These are phyloP conservation scores for Dione juno DNA, from an alignment of 2,888 invertebrate species.

Conservation along the genomic window DNA sequence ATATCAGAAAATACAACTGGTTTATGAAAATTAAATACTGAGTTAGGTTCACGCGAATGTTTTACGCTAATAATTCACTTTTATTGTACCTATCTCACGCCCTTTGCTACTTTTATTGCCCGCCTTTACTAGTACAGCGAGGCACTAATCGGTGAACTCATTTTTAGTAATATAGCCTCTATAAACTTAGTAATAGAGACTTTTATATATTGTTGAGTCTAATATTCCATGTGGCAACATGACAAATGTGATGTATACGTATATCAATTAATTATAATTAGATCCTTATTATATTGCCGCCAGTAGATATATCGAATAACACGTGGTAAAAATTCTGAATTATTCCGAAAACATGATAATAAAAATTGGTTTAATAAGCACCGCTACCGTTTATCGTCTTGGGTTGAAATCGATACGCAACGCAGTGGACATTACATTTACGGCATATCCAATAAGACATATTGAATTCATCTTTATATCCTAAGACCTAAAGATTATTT, in stretches of 20 bases:
- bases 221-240: conserved; percentile 36
- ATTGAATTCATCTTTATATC: conserved; percentile 37
- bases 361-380: conserved; percentile 45
- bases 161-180: conserved; percentile 34
- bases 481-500: conserved; percentile 32
- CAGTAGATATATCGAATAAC: conserved; percentile 31
- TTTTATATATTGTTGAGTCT: conserved; percentile 25
- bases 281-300: conserved; percentile 29
- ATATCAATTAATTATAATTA: conserved; percentile 44
- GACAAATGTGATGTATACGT: conserved; percentile 38
- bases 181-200: conserved; percentile 23
- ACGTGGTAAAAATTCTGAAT: conserved; percentile 33
- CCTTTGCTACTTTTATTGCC: conserved; percentile 79
- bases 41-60: conserved; percentile 68
- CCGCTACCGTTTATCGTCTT: conserved; percentile 44
- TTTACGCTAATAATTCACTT: conserved; percentile 81
- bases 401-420: conserved; percentile 57
- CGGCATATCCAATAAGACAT: conserved; percentile 37
- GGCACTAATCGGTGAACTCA: conserved; percentile 42
- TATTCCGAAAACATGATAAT: conserved; percentile 42
- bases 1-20: conserved; percentile 45
- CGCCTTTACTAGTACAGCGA: conserved; percentile 66
- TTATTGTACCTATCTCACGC: conserved; percentile 80
- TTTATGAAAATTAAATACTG: conserved; percentile 51
- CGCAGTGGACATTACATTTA: conserved; percentile 52